Evolutionary conservation across 2,797 vertebrate genomes (phyloP).

Genomic region (Macropodus opercularis): DNA sequence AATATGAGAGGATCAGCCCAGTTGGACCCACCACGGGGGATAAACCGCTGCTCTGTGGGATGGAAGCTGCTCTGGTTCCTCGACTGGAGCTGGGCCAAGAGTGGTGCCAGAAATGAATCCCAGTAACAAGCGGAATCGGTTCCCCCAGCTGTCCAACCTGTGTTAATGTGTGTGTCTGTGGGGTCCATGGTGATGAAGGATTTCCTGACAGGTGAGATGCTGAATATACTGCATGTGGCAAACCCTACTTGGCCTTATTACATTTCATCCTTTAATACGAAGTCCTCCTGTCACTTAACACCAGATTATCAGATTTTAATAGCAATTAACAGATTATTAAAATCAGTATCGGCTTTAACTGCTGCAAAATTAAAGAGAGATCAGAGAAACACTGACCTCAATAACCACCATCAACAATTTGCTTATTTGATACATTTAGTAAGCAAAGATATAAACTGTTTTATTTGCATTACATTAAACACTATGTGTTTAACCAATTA

Average conservation of each 20-base stretch:
- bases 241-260: constrained; percentile 37
- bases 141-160: constrained; percentile 59
- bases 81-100: constrained; percentile 50
- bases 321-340: constrained; percentile 45
- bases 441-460: not conserved
- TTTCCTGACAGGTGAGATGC: constrained; percentile 69
- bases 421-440: not conserved
- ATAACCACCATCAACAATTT: not conserved
- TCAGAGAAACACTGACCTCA: not conserved
- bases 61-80: constrained; percentile 63
- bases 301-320: constrained; percentile 34
- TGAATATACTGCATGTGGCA: constrained; percentile 35
- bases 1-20: constrained; percentile 73
- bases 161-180: constrained; percentile 16
- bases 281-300: constrained; percentile 55
- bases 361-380: constrained; percentile 6
- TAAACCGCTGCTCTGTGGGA: constrained; percentile 66
- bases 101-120: constrained; percentile 57
- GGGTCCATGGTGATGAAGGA: constrained; percentile 40
- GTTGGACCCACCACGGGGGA: constrained; percentile 66
- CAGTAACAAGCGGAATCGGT: constrained; percentile 55
- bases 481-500: constrained; percentile 34
- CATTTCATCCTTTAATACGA: constrained; percentile 39
- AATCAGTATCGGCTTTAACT: constrained; percentile 27
- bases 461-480: not conserved